Evolutionary conservation across 2,888 invertebrate species (phyloP), one percentile per base, ranked within the genome.

Genomic region (Acanthoscelides obtectus): DNA sequence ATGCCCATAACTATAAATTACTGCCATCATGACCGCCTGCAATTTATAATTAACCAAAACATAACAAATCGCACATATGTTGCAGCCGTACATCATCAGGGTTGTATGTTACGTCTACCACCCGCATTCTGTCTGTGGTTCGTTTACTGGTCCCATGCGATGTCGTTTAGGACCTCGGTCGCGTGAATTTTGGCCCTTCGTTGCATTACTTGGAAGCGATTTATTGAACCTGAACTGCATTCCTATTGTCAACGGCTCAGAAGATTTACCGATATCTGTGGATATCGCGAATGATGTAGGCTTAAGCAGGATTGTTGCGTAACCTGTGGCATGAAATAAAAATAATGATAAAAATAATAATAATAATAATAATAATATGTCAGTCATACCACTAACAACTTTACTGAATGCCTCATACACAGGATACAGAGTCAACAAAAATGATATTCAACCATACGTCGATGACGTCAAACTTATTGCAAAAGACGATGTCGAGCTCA

Each of bases 1-100:
- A 45, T 45, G 45, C 45, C 45, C 17, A 45, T 45, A 45, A 45
- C 45, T 45, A 45, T 45, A 45, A 45, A 45, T 45, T 45, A 12
- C 45, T 45, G 45, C 17, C 45, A 17, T 45, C 45, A 6, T 4
- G 45, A 1, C 45, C 5, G 45, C 45, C 0, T 67, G 65, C 64
- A 65, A 66, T 25, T 68, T 74, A 77, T 78, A 79, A 78, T 79
- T 78, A 79, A 79, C 79, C 76, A 73, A 75, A 77, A 79, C 77
- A 76, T 77, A 78, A 77, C 78, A 78, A 79, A 79, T 79, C 71
- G 77, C 79, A 73, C 79, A 79, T 77, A 77, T 79, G 79, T 74
- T 77, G 73, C 77, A 73, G 76, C 76, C 75, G 77, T 78, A 77
- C 75, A 77, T 75, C 75, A 75, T 76, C 72, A 17, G 6, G 45